These are phyloP conservation scores for Ellobius talpinus DNA, from an alignment of 2,113 vertebrate species.

Conservation along the genomic window DNA sequence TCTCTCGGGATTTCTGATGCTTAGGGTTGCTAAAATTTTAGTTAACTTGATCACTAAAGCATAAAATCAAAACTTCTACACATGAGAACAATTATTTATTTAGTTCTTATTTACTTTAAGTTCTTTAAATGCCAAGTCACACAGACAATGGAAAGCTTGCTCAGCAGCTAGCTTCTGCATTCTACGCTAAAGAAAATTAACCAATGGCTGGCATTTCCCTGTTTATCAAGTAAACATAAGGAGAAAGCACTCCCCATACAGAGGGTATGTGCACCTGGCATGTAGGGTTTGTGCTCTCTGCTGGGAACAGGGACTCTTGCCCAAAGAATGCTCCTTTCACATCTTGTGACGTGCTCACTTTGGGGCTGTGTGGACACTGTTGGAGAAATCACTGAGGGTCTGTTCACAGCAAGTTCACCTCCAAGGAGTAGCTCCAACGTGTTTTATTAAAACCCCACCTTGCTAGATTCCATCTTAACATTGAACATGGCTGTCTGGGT, in stretches of 20 bases:
- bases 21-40: constrained; percentile 3
- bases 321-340: neutral
- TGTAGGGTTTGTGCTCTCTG: neutral
- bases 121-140: neutral
- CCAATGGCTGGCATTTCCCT: neutral
- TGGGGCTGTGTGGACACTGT: neutral
- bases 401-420: neutral
- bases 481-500: neutral
- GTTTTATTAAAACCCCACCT: constrained; percentile 28
- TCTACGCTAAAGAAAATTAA: constrained; percentile 21
- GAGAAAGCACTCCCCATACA: neutral
- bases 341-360: neutral
- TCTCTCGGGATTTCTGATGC: constrained; percentile 37
- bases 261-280: neutral
- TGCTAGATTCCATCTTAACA: constrained; percentile 12
- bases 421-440: neutral
- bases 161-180: neutral
- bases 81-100: neutral
- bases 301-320: neutral
- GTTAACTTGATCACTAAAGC: neutral
- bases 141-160: neutral
- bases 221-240: constrained; percentile 16
- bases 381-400: neutral
- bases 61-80: constrained; percentile 44
- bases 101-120: constrained; percentile 23